A percentile compares a stretch with the other conserved stretches of the same genome.
phyloP scores from a whole-genome alignment of 2,888 invertebrate genomes.

The Petrolisthes cinctipes region DNA sequence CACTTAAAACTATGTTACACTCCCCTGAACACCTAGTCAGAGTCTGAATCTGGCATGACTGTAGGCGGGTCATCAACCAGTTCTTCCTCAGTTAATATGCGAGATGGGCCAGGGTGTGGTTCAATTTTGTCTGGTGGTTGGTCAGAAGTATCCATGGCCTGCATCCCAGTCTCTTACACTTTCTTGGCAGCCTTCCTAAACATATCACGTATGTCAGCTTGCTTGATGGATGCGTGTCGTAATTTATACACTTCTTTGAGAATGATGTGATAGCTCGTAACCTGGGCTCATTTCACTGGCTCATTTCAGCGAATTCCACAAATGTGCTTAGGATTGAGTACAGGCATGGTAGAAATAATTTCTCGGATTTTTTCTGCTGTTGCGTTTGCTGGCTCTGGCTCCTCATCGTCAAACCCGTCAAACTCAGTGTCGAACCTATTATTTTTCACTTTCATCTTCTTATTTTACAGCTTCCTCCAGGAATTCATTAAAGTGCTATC shows the following conservation, averaged over 20 bases:
- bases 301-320: background rate
- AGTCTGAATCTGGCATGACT: too few relatives aligned
- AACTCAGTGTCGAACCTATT: background rate
- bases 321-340: background rate
- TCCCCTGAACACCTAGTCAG: too few relatives aligned
- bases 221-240: background rate
- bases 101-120: background rate
- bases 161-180: background rate
- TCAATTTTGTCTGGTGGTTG: fast-evolving
- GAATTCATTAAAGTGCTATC: background rate
- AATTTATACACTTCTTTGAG: background rate
- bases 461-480: background rate
- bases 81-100: background rate
- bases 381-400: background rate
- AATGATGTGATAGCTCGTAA: background rate
- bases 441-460: background rate
- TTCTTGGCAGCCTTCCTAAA: background rate
- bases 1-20: too few relatives aligned
- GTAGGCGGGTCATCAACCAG: background rate
- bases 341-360: background rate
- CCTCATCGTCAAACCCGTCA: background rate
- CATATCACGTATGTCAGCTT: background rate
- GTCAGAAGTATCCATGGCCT: background rate
- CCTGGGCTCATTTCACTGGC: background rate
- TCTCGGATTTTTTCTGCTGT: background rate